Percentiles rank a stretch among this genome's conserved stretches.
These are phyloP conservation scores for Megaleporinus macrocephalus DNA, from an alignment of 2,113 vertebrate genomes.

Conservation along the genomic window DNA sequence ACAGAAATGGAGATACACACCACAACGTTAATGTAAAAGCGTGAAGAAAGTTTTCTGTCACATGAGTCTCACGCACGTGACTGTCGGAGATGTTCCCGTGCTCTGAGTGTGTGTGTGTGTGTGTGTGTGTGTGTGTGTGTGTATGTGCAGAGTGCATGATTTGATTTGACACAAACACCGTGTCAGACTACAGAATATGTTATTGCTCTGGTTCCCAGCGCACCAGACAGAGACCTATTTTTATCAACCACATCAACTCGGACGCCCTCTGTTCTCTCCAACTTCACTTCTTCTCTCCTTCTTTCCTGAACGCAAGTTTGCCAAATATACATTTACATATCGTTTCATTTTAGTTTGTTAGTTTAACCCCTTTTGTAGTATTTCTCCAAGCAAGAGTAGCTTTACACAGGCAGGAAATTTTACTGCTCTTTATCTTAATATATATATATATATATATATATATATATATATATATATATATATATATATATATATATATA, in stretches of 20 bases:
- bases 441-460: no score
- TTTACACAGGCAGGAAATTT: no score
- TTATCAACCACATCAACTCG: neutral
- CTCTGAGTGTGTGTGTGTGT: neutral
- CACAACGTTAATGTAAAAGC: no score
- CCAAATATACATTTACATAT: neutral
- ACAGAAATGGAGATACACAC: no score
- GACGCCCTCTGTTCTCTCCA: slow-evolving; percentile 12
- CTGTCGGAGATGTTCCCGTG: neutral
- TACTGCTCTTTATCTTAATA: no score
- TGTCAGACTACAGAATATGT: slow-evolving; percentile 32
- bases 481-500: no score
- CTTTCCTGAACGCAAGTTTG: neutral
- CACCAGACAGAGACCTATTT: slow-evolving; percentile 29
- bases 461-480: no score
- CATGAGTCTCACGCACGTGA: neutral
- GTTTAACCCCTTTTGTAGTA: neutral
- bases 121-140: slow-evolving; percentile 1
- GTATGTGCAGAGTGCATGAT: slow-evolving; percentile 36
- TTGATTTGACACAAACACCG: slow-evolving; percentile 28
- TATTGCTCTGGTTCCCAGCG: slow-evolving; percentile 38
- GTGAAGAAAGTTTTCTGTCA: neutral
- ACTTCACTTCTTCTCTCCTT: neutral
- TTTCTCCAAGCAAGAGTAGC: no score
- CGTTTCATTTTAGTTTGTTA: neutral